A percentile compares a stretch with the other conserved stretches of the same genome.
Evolutionary conservation across 2,888 invertebrate genomes (phyloP).

Genomic region (Meta bourneti): DNA sequence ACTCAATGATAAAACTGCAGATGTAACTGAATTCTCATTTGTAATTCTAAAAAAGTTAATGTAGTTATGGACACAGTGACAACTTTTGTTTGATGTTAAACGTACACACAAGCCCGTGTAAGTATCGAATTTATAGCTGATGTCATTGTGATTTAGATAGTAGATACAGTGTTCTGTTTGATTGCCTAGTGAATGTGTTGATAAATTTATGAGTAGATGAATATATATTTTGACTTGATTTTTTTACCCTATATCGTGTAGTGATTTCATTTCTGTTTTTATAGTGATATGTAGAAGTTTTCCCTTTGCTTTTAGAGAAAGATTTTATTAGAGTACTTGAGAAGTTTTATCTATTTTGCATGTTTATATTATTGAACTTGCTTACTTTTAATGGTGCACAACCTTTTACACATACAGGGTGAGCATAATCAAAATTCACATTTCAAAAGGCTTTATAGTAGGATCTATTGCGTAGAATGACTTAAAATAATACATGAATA

Average conservation of each 20-base stretch:
- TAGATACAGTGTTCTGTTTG: constrained; percentile 68
- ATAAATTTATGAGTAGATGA: constrained; percentile 29
- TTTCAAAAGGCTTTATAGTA: no score
- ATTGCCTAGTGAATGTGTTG: constrained; percentile 56
- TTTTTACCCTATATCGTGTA: background rate
- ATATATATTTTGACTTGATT: constrained; percentile 1
- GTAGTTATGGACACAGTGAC: constrained; percentile 77
- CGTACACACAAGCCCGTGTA: constrained; percentile 68
- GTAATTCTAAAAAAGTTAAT: constrained; percentile 51
- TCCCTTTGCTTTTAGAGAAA: background rate
- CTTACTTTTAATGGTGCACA: background rate
- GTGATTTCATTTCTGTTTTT: background rate
- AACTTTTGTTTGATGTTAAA: constrained; percentile 73
- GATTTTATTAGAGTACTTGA: background rate
- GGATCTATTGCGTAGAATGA: no score
- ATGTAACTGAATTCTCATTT: constrained; percentile 55
- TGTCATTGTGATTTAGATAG: constrained; percentile 70
- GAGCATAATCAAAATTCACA: no score
- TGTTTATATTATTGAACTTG: background rate
- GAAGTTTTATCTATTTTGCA: background rate
- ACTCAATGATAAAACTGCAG: constrained; percentile 77
- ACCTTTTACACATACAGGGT: background rate
- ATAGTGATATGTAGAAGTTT: background rate
- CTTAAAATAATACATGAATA: no score
- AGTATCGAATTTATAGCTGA: constrained; percentile 72